Percentiles rank a stretch among this genome's conserved stretches.
phyloP scores from a whole-genome alignment of 2,113 vertebrate genomes.

The Ariopsis seemanni region DNA sequence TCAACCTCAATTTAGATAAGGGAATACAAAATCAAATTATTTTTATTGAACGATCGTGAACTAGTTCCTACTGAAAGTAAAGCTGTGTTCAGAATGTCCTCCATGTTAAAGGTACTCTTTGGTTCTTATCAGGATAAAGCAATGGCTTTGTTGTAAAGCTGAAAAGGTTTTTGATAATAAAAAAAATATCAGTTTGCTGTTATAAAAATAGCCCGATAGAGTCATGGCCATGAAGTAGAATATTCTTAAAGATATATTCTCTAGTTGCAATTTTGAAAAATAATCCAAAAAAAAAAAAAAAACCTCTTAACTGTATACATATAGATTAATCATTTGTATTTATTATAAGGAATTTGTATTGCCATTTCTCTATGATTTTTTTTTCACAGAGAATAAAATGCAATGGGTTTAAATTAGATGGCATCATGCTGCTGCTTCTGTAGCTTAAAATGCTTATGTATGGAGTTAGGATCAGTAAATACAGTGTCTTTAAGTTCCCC shows the following conservation, averaged over 20 bases:
- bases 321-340: constrained; percentile 20
- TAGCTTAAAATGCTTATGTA: not conserved
- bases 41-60: constrained; percentile 31
- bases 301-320: not conserved
- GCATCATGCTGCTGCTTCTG: not conserved
- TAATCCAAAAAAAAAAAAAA: constrained; percentile 3
- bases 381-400: constrained; percentile 21
- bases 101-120: not conserved
- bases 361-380: not conserved
- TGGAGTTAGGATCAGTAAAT: not conserved
- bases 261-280: constrained; percentile 12
- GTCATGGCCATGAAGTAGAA: constrained; percentile 5
- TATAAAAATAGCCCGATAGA: not conserved
- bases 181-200: not conserved
- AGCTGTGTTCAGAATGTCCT: constrained; percentile 13
- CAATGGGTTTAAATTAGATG: not conserved
- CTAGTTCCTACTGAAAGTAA: constrained; percentile 30
- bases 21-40: constrained; percentile 28
- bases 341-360: constrained; percentile 25
- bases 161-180: not conserved
- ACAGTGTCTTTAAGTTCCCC: not conserved
- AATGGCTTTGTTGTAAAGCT: constrained; percentile 13
- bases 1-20: constrained; percentile 5
- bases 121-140: constrained; percentile 20
- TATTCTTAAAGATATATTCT: constrained; percentile 31